Percentiles rank a stretch among this genome's conserved stretches.
Conservation (phyloP, 2,888 invertebrate genomes). For the Drosophila mayaguana region DNA sequence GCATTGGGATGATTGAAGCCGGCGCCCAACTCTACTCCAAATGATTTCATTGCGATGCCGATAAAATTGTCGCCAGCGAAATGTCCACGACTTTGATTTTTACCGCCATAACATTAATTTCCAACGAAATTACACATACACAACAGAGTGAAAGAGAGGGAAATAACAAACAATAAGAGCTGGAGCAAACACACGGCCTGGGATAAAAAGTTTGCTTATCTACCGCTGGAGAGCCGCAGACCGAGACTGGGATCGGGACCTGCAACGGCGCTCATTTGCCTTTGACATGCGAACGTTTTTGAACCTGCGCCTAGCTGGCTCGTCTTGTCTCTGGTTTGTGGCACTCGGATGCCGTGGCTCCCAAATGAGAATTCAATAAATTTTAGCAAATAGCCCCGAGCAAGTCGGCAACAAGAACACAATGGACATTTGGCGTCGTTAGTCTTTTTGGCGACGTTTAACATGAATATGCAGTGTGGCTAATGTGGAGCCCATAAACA, state of each 20-base stretch:
- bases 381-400: constrained; percentile 67
- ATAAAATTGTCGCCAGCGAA: constrained; percentile 84
- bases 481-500: constrained; percentile 83
- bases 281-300: constrained; percentile 56
- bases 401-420: constrained; percentile 43
- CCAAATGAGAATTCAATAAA: constrained; percentile 83
- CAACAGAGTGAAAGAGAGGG: constrained; percentile 29
- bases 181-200: constrained; percentile 31
- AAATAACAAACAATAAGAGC: constrained; percentile 29
- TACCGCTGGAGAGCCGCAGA: constrained; percentile 54
- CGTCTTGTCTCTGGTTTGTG: constrained; percentile 9
- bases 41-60: constrained; percentile 80
- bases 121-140: constrained; percentile 72
- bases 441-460: constrained; percentile 77
- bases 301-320: constrained; percentile 46
- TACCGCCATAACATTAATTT: constrained; percentile 81
- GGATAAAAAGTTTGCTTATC: constrained; percentile 31
- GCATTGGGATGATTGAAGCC: constrained; percentile 1
- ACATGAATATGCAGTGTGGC: constrained; percentile 84
- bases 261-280: constrained; percentile 51
- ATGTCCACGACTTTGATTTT: constrained; percentile 81
- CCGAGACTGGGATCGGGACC: constrained; percentile 61
- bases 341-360: constrained; percentile 48
- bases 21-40: constrained; percentile 41
- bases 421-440: constrained; percentile 70